Base-by-base conservation (phyloP, 2,113 vertebrate species). In the Labeo catla region DNA sequence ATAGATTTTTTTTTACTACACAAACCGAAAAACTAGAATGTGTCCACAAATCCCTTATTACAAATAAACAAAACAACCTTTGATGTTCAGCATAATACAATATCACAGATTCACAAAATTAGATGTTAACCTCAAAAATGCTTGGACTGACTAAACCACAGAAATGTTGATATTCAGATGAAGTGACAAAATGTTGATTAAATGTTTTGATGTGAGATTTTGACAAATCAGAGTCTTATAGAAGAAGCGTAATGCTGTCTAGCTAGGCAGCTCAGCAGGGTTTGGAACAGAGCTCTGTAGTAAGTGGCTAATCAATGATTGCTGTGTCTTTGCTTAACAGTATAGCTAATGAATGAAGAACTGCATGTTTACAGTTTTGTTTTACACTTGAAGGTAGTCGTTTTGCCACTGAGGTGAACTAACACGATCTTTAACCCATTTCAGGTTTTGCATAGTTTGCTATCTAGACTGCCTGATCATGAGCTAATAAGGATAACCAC, bases 391-490 rank as follows among this genome's bases (percentile, higher is more conserved):
- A 52, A 83, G 77, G 10, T 39, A 85, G 59, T 59, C 15, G 12
- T 85, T 77, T 77, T 66, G 36, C 83, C 81, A 52, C 76, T 65
- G 93, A 94, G 95, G 90, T 92, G 63, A 73, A 96, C 97, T 98
- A 95, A 97, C 96, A 95, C 94, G 93, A 92, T 97, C 94, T 99
- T 96, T 98, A 96, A 97, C 96, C 97, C 97, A 93, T 99, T 99
- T 95, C 98, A 99, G 98, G 98, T 98, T 95, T 95, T 95, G 96
- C 97, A 96, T 99, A 99, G 96, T 97, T 97, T 91, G 95, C 96
- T 94, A 95, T 97, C 95, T 98, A 97, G 96, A 96, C 96, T 96
- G 91, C 93, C 97, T 96, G 95, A 95, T 96, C 96, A 95, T 96
- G 96, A 96, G 96, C 96, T 95, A 94, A 94, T 97, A 97, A 96